These are phyloP conservation scores for Myiozetetes cayanensis DNA, from an alignment of 2,113 vertebrate species.

Conservation along the genomic window DNA sequence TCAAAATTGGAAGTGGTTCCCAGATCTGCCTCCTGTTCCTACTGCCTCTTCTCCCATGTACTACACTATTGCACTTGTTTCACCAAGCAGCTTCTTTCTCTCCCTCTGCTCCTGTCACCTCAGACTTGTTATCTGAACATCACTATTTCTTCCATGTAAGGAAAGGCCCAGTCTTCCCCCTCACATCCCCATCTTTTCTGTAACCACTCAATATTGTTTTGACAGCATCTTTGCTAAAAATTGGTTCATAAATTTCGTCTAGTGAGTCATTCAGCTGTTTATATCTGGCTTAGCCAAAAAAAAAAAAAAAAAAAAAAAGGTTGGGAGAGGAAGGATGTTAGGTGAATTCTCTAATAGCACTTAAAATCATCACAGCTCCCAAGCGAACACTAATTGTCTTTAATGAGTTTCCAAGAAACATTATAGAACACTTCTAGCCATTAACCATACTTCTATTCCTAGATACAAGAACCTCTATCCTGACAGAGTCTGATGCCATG, in stretches of 20 bases:
- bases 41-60: background rate
- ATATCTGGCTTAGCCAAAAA: background rate
- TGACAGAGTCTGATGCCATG: background rate
- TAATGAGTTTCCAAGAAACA: background rate
- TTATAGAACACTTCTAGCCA: constrained; percentile 15
- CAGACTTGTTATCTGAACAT: background rate
- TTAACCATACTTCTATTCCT: background rate
- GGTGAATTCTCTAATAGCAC: background rate
- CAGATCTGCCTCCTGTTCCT: background rate
- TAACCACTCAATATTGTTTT: background rate
- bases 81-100: background rate
- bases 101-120: background rate
- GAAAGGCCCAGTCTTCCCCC: background rate
- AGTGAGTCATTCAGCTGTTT: background rate
- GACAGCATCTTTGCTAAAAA: background rate
- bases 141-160: background rate
- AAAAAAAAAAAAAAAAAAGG: background rate
- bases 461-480: background rate
- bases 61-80: background rate
- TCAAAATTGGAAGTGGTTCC: background rate
- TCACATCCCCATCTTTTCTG: background rate
- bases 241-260: background rate
- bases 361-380: background rate
- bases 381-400: background rate
- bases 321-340: background rate